Evolutionary conservation across 1,140 invertebrate genomes (phyloP).

Genomic region (Fopius arisanus): DNA sequence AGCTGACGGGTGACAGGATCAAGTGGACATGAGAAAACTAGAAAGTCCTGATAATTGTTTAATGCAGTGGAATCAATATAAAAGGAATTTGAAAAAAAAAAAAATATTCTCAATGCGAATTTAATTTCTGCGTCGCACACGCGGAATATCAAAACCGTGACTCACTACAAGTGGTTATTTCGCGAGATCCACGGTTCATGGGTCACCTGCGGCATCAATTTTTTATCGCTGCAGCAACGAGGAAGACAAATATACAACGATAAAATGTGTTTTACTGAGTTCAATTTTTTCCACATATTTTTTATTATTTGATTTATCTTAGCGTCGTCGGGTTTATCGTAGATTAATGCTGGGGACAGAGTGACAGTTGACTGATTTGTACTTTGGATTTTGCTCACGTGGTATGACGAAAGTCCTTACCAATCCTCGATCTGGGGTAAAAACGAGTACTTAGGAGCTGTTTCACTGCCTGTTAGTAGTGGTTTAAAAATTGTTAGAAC

Average conservation of each 20-base stretch:
- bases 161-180: not conserved
- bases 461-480: not conserved
- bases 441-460: not conserved
- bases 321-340: too few species aligned
- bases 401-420: conserved; percentile 5
- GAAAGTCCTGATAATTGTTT: too few species aligned
- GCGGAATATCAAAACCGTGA: conserved; percentile 8
- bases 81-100: too few species aligned
- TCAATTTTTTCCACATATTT: too few species aligned
- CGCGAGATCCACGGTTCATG: not conserved
- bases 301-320: not conserved
- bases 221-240: not conserved
- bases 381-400: not conserved
- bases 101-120: not conserved
- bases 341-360: not conserved
- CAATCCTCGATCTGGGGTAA: not conserved
- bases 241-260: not conserved
- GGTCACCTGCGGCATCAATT: not conserved
- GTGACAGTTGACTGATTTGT: not conserved
- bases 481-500: not conserved
- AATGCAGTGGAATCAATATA: too few species aligned
- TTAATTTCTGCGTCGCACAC: not conserved
- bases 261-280: not conserved
- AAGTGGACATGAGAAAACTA: not conserved
- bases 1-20: not conserved